Evolutionary conservation across 1,140 invertebrate species (phyloP).

Genomic region (Nephotettix cincticeps): DNA sequence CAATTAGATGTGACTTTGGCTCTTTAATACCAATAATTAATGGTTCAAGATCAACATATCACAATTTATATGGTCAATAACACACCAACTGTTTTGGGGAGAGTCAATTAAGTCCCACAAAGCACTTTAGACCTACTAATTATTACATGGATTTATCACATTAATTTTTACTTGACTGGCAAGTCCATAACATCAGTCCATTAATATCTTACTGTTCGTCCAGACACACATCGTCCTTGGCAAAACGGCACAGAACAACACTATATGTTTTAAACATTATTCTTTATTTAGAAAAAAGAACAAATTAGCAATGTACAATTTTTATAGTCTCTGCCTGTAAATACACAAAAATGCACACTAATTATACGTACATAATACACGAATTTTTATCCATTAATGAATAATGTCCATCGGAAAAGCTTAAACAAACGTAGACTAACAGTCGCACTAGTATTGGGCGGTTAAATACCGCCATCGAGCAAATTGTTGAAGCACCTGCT

Average conservation of each 20-base stretch:
- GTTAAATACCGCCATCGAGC: not conserved
- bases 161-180: not conserved
- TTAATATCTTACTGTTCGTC: not conserved
- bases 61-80: not conserved
- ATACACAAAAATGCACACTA: slow-evolving; percentile 19
- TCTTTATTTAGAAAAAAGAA: slow-evolving; percentile 15
- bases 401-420: slow-evolving; percentile 9
- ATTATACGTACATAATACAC: slow-evolving; percentile 14
- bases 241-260: not conserved
- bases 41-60: slow-evolving; percentile 1
- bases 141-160: not conserved
- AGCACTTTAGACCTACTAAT: not conserved
- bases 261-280: slow-evolving; percentile 14
- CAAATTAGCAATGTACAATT: slow-evolving; percentile 9
- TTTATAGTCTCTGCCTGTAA: slow-evolving; percentile 7
- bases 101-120: not conserved
- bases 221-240: not conserved
- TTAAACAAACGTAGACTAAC: slow-evolving; percentile 6
- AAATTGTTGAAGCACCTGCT: not conserved
- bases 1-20: not conserved
- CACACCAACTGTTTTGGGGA: not conserved
- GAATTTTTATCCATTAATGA: slow-evolving; percentile 7
- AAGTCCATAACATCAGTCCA: not conserved
- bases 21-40: not conserved
- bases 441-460: slow-evolving; percentile 1